phyloP scores from a whole-genome alignment of 2,797 vertebrate genomes.

The Anabas testudineus region DNA sequence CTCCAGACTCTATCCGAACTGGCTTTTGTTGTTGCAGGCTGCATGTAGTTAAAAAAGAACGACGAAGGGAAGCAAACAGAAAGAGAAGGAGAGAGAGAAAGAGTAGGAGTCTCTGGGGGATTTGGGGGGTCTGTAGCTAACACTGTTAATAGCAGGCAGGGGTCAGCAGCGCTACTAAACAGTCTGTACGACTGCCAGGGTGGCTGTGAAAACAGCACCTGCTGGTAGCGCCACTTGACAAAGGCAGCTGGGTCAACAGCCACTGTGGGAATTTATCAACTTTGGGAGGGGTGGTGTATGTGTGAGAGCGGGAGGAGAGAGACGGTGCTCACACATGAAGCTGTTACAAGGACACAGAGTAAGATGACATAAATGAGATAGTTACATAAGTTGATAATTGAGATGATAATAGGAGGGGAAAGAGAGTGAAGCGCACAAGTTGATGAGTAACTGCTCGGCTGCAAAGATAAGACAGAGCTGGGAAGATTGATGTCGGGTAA shows the following conservation, averaged over 20 bases:
- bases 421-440: conserved; percentile 34
- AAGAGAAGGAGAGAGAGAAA: conserved; percentile 75
- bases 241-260: conserved; percentile 99
- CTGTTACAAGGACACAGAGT: conserved; percentile 39
- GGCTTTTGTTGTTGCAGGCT: conserved; percentile 86
- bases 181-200: conserved; percentile 99
- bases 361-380: conserved; percentile 13
- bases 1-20: conserved; percentile 78
- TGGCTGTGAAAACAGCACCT: conserved; percentile 99
- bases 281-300: conserved; percentile 87
- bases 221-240: conserved; percentile 94
- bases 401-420: conserved; percentile 40
- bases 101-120: conserved; percentile 88
- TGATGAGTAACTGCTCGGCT: background rate
- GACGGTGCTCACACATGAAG: conserved; percentile 49
- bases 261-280: conserved; percentile 99
- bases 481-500: conserved; percentile 9
- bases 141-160: conserved; percentile 95
- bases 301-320: conserved; percentile 71
- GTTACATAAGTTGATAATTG: conserved; percentile 87
- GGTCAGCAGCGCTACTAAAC: conserved; percentile 98
- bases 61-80: conserved; percentile 76
- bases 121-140: conserved; percentile 84
- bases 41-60: conserved; percentile 80
- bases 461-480: conserved; percentile 2